Percentiles rank a stretch among this genome's conserved stretches.
These are phyloP conservation scores for Chromis chromis DNA, from an alignment of 2,797 vertebrate species.

Conservation along the genomic window DNA sequence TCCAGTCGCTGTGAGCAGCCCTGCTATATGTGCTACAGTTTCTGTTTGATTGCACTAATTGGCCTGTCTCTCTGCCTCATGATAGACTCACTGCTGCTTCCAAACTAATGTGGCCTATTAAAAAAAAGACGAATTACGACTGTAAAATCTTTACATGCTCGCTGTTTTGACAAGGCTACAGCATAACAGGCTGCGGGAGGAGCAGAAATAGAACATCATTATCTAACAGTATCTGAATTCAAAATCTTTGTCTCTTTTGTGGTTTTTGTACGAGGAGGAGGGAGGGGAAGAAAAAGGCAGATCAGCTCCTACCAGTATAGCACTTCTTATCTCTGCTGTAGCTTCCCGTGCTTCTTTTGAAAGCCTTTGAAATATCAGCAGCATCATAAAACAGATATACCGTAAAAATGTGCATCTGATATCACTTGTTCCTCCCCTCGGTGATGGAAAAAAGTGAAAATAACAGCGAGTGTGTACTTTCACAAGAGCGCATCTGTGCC, in stretches of 20 bases:
- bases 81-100: constrained; percentile 36
- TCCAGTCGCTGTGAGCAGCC: constrained; percentile 55
- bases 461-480: constrained; percentile 50
- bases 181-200: constrained; percentile 29
- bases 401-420: constrained; percentile 58
- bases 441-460: constrained; percentile 44
- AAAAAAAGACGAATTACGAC: constrained; percentile 54
- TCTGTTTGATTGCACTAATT: constrained; percentile 76
- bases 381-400: constrained; percentile 43
- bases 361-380: constrained; percentile 41
- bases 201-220: constrained; percentile 49
- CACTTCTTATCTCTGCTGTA: constrained; percentile 29
- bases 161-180: constrained; percentile 16
- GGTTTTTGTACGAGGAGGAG: not conserved
- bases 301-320: constrained; percentile 16
- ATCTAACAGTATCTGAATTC: constrained; percentile 40
- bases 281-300: constrained; percentile 8
- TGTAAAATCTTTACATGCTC: constrained; percentile 41
- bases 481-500: constrained; percentile 36
- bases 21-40: constrained; percentile 37
- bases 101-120: constrained; percentile 47
- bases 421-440: constrained; percentile 46
- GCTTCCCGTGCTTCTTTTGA: constrained; percentile 23
- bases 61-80: constrained; percentile 57
- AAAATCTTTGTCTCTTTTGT: constrained; percentile 32